Conservation (phyloP, 2,888 invertebrate genomes). For the Mamestra brassicae region DNA sequence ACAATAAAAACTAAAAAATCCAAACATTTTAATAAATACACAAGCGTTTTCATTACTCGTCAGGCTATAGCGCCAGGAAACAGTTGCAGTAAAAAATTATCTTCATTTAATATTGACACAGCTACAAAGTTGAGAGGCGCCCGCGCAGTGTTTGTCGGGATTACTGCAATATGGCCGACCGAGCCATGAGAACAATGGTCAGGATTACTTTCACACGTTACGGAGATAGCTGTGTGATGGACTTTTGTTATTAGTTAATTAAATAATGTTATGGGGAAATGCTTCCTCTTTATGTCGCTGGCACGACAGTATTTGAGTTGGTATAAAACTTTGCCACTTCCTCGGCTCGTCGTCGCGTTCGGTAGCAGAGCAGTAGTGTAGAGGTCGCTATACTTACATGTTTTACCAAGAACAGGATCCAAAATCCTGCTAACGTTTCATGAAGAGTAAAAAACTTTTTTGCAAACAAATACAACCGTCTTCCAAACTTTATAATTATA, state of each 20-base stretch:
- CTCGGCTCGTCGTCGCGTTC: too few relatives aligned
- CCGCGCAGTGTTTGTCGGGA: conserved; percentile 33
- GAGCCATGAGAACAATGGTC: conserved; percentile 44
- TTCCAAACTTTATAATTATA: too few relatives aligned
- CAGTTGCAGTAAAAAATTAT: conserved; percentile 54
- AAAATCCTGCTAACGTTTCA: too few relatives aligned
- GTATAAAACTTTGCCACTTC: too few relatives aligned
- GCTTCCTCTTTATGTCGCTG: too few relatives aligned
- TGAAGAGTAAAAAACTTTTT: too few relatives aligned
- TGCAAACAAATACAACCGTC: too few relatives aligned
- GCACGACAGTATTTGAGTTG: too few relatives aligned
- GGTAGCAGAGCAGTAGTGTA: too few relatives aligned
- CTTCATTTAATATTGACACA: conserved; percentile 46
- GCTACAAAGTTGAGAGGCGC: conserved; percentile 36
- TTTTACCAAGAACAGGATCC: too few relatives aligned
- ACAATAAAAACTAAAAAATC: background rate
- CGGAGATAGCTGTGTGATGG: background rate
- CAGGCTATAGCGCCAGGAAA: conserved; percentile 32
- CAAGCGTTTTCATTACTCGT: background rate
- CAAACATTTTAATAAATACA: background rate
- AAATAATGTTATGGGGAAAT: too few relatives aligned
- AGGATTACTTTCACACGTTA: conserved; percentile 44
- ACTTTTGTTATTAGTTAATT: background rate
- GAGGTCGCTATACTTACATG: too few relatives aligned
- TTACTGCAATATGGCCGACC: conserved; percentile 37